These are phyloP conservation scores for Dolichotis patagonum DNA, from an alignment of 2,113 vertebrate species.

Conservation along the genomic window DNA sequence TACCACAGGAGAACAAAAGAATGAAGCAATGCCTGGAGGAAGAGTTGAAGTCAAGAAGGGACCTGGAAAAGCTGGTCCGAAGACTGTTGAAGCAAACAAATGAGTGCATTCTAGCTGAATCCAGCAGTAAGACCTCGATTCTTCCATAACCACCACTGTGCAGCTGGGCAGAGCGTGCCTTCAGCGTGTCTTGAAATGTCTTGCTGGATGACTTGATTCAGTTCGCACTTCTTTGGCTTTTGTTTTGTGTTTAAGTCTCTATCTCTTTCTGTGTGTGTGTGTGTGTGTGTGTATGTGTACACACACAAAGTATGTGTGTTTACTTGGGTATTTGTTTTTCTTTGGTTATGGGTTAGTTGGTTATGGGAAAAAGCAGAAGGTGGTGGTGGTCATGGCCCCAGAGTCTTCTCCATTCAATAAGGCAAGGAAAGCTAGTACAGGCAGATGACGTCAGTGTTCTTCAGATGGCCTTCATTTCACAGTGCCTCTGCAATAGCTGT, in stretches of 20 bases:
- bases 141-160: constrained; percentile 76
- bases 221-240: constrained; percentile 80
- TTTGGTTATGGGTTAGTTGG: constrained; percentile 61
- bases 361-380: constrained; percentile 57
- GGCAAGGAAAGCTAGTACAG: constrained; percentile 64
- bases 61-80: constrained; percentile 95
- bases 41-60: constrained; percentile 96
- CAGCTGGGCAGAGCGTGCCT: constrained; percentile 70
- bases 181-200: constrained; percentile 76
- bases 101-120: constrained; percentile 93
- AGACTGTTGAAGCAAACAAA: constrained; percentile 96
- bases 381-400: not conserved
- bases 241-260: constrained; percentile 54
- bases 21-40: constrained; percentile 99
- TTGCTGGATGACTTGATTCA: constrained; percentile 77
- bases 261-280: not conserved
- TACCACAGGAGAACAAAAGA: constrained; percentile 94
- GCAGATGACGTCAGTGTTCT: constrained; percentile 61
- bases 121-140: constrained; percentile 86
- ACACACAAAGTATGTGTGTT: not conserved
- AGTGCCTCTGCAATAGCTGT: constrained; percentile 68
- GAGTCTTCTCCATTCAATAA: constrained; percentile 65
- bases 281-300: not conserved
- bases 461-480: constrained; percentile 75
- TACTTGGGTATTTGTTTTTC: not conserved